These are phyloP conservation scores for Polyodon spathula DNA, from an alignment of 2,113 vertebrate genomes.

Conservation along the genomic window DNA sequence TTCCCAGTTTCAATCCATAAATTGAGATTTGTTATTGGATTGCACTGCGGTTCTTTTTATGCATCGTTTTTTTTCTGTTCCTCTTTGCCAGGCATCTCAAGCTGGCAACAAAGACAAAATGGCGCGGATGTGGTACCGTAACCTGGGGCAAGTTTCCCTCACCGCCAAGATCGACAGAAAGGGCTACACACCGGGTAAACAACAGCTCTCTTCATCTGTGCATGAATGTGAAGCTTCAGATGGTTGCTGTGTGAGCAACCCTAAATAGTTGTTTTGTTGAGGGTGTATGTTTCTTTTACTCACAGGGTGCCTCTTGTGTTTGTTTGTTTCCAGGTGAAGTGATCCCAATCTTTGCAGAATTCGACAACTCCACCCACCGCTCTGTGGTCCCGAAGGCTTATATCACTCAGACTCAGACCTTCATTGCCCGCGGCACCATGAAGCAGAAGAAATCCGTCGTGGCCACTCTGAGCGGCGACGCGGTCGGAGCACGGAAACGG, in stretches of 20 bases:
- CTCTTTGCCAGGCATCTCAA: constrained; percentile 70
- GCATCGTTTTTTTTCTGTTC: no score
- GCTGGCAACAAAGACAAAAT: constrained; percentile 85
- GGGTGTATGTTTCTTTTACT: not conserved
- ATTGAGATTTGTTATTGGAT: no score
- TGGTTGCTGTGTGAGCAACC: no score
- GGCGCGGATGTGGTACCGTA: constrained; percentile 84
- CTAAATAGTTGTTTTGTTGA: no score
- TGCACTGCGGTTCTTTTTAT: not conserved
- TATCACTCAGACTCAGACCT: constrained; percentile 90
- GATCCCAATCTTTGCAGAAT: constrained; percentile 87
- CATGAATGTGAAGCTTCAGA: no score
- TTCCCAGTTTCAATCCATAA: no score
- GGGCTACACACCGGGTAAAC: constrained; percentile 87
- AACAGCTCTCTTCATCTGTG: not conserved
- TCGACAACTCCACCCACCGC: constrained; percentile 77
- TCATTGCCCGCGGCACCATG: constrained; percentile 77
- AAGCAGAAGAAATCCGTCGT: constrained; percentile 85
- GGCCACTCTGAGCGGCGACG: constrained; percentile 69
- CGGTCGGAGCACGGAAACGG: constrained; percentile 55
- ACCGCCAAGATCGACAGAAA: constrained; percentile 90
- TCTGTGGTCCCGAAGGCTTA: constrained; percentile 73
- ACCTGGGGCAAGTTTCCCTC: constrained; percentile 78
- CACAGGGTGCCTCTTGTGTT: not conserved
- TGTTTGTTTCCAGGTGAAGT: constrained; percentile 65